phyloP scores from a whole-genome alignment of 2,113 vertebrate genomes.

The Phyllopteryx taeniolatus region DNA sequence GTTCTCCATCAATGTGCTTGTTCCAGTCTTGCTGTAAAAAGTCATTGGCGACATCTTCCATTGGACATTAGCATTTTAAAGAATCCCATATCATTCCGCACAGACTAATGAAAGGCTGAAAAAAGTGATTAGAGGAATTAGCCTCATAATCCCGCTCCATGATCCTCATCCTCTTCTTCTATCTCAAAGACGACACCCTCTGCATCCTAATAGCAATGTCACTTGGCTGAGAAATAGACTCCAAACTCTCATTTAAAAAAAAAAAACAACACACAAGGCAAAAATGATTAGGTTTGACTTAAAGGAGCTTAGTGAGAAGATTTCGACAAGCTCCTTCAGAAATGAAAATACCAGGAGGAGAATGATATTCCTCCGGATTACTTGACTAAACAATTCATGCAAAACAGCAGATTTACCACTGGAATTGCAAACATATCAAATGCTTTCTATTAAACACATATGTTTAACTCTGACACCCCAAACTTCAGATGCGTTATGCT shows the following conservation, averaged over 20 bases:
- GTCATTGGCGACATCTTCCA: conserved; percentile 56
- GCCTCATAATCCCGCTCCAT: conserved; percentile 39
- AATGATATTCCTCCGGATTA: conserved; percentile 23
- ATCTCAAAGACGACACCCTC: conserved; percentile 55
- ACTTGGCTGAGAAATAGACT: neutral
- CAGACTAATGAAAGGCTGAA: conserved; percentile 44
- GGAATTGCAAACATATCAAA: conserved; percentile 37
- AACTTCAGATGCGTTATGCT: neutral
- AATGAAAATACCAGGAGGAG: neutral
- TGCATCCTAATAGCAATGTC: conserved; percentile 40
- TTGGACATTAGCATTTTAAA: conserved; percentile 46
- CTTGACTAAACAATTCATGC: conserved; percentile 31
- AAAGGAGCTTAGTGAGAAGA: conserved; percentile 27
- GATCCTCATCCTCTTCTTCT: conserved; percentile 13
- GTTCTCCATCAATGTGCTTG: neutral
- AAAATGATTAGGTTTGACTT: conserved; percentile 44
- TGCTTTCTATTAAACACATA: conserved; percentile 19
- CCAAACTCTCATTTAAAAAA: neutral
- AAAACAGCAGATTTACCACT: conserved; percentile 44
- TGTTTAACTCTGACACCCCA: neutral
- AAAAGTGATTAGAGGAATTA: conserved; percentile 29
- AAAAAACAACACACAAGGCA: neutral
- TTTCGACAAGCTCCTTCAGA: neutral
- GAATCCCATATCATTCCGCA: conserved; percentile 32
- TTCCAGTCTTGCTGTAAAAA: conserved; percentile 33